These are phyloP conservation scores for Pyrochroa serraticornis DNA, from an alignment of 2,888 invertebrate species.

Conservation along the genomic window DNA sequence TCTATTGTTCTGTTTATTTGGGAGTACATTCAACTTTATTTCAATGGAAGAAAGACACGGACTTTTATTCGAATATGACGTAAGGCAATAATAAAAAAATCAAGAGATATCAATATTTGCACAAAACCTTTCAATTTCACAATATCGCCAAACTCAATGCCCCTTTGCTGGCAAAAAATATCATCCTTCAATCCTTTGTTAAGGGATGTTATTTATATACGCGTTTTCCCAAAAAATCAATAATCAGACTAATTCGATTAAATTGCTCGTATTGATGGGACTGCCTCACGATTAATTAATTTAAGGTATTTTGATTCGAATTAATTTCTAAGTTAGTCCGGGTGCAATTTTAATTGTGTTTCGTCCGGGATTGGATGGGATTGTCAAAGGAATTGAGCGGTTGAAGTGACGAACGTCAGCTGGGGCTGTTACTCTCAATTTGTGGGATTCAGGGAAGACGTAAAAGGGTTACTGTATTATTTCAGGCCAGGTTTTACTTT, in stretches of 20 bases:
- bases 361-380: no score
- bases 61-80: constrained; percentile 19
- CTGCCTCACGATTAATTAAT: no score
- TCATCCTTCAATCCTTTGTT: constrained; percentile 18
- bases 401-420: no score
- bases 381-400: no score
- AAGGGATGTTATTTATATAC: constrained; percentile 6
- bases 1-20: constrained; percentile 8
- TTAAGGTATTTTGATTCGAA: no score
- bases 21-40: constrained; percentile 17
- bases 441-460: no score
- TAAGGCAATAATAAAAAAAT: constrained; percentile 20
- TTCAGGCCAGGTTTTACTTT: no score
- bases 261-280: neutral
- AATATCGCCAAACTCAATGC: constrained; percentile 10
- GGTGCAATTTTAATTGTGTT: no score
- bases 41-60: constrained; percentile 15
- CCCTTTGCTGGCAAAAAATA: constrained; percentile 13
- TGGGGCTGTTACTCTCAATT: no score
- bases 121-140: constrained; percentile 23
- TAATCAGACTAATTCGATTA: constrained; percentile 14
- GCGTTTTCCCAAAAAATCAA: constrained; percentile 12
- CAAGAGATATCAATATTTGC: constrained; percentile 25
- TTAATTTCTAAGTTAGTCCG: no score
- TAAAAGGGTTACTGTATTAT: no score